Conservation (phyloP, 2,113 vertebrate genomes). For the Ariopsis seemanni region DNA sequence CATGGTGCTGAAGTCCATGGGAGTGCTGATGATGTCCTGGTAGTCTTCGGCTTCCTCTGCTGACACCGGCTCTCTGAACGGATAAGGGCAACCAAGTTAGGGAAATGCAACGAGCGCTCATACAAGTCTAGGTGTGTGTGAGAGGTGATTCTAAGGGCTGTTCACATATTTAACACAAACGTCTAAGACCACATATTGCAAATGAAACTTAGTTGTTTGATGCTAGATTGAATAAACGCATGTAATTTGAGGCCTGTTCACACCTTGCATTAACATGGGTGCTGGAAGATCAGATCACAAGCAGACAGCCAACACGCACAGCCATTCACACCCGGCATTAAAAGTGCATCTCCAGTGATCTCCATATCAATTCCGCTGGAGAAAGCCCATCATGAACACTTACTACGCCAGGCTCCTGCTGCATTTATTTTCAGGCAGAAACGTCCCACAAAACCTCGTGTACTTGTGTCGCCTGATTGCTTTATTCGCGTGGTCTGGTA, state of each 20-base stretch:
- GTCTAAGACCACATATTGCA: neutral
- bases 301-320: neutral
- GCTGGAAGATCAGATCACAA: neutral
- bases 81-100: neutral
- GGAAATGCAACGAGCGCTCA: neutral
- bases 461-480: neutral
- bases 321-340: neutral
- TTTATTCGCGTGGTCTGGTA: neutral
- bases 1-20: slow-evolving; percentile 98
- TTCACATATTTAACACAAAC: neutral
- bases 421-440: neutral
- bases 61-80: slow-evolving; percentile 89
- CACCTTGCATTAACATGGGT: neutral
- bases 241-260: neutral
- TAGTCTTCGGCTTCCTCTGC: slow-evolving; percentile 90
- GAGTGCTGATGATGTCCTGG: slow-evolving; percentile 85
- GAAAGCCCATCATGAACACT: neutral
- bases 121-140: neutral
- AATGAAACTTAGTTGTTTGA: neutral
- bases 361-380: neutral
- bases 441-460: neutral
- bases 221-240: neutral
- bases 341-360: neutral
- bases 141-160: neutral
- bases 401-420: neutral